Conservation (phyloP, 2,113 vertebrate species). For the Hucho hucho region DNA sequence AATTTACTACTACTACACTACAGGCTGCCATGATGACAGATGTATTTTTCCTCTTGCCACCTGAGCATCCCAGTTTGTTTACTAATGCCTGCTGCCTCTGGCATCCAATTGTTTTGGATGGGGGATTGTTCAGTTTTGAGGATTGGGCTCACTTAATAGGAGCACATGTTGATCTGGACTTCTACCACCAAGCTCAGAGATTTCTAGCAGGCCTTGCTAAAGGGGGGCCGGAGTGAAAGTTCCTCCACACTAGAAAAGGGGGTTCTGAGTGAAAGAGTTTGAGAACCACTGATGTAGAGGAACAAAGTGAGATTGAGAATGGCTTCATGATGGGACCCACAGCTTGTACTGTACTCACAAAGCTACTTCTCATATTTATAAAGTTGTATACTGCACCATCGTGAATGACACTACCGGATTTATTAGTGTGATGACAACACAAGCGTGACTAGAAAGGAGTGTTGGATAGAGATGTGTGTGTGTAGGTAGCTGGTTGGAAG, state of each 20-base stretch:
- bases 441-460: constrained; percentile 52
- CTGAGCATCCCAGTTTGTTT: constrained; percentile 63
- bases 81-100: constrained; percentile 1
- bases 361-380: neutral
- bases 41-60: constrained; percentile 72
- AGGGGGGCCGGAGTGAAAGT: no score
- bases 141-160: neutral
- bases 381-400: constrained; percentile 3
- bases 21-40: constrained; percentile 69
- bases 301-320: no score
- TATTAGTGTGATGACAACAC: constrained; percentile 53
- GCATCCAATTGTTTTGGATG: constrained; percentile 1
- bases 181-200: neutral
- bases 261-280: no score
- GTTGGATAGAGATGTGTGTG: constrained; percentile 39
- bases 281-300: neutral
- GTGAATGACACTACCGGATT: constrained; percentile 44
- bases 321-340: neutral
- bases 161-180: neutral
- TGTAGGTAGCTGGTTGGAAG: constrained; percentile 44
- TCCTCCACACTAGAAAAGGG: no score
- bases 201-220: neutral
- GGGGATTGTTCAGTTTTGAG: neutral
- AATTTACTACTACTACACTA: constrained; percentile 50
- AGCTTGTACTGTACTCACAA: neutral